Conservation (phyloP, 2,888 invertebrate species). For the Drosophila recens region DNA sequence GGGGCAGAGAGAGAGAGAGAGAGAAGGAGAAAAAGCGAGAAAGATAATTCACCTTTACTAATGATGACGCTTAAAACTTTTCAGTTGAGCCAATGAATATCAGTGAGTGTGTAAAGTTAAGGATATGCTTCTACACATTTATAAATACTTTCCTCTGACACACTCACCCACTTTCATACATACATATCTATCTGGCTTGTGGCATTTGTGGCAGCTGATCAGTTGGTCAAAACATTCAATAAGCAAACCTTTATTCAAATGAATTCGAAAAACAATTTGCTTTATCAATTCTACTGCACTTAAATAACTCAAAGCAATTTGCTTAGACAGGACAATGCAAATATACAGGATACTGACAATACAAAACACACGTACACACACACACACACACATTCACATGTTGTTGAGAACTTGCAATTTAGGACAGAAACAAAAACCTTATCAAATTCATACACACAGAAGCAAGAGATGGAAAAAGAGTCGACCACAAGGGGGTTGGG, state of each 20-base stretch:
- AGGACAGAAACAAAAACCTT: slow-evolving; percentile 56
- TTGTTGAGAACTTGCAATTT: slow-evolving; percentile 25
- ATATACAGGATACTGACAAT: slow-evolving; percentile 1
- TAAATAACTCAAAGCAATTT: slow-evolving; percentile 65
- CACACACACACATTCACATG: slow-evolving; percentile 8
- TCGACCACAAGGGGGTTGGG: not conserved
- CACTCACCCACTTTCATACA: not conserved
- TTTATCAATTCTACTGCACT: slow-evolving; percentile 50
- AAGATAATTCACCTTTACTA: slow-evolving; percentile 30
- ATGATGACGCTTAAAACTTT: slow-evolving; percentile 39
- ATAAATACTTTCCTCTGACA: not conserved
- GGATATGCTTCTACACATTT: not conserved
- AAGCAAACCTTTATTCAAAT: slow-evolving; percentile 22
- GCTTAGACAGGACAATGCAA: slow-evolving; percentile 22
- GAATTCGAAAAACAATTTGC: slow-evolving; percentile 33
- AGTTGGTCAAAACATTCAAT: slow-evolving; percentile 20
- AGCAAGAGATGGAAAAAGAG: not conserved
- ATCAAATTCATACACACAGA: slow-evolving; percentile 63
- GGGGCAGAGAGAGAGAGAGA: not conserved
- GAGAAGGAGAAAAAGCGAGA: not conserved
- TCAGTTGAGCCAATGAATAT: slow-evolving; percentile 1
- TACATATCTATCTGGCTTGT: not conserved
- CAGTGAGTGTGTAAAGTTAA: not conserved
- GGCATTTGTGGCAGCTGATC: not conserved
- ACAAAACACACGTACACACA: slow-evolving; percentile 7